Evolutionary conservation across 2,113 vertebrate species (phyloP).

Genomic region (Sphaerodactylus townsendi): DNA sequence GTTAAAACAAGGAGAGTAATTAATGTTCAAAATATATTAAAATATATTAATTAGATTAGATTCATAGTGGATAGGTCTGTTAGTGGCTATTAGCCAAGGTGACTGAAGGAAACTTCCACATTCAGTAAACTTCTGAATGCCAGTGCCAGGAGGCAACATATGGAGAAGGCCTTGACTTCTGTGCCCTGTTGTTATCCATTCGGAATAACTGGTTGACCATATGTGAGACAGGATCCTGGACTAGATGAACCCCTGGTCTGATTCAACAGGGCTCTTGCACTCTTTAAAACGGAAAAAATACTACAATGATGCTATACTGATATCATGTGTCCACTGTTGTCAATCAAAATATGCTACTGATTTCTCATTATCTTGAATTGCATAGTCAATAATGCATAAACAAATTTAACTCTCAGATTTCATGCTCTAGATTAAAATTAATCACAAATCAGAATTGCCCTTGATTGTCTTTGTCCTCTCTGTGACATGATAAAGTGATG

Average conservation of each 20-base stretch:
- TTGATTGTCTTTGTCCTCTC: constrained; percentile 56
- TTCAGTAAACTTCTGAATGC: no score
- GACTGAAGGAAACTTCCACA: no score
- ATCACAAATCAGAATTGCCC: constrained; percentile 46
- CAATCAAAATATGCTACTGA: constrained; percentile 6
- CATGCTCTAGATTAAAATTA: constrained; percentile 45
- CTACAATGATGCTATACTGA: constrained; percentile 13
- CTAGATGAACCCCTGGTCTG: no score
- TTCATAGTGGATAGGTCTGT: no score
- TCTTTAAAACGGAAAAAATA: constrained; percentile 17
- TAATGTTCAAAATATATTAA: constrained; percentile 40
- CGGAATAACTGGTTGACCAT: no score
- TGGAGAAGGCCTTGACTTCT: no score
- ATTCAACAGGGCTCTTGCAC: no score
- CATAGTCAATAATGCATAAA: constrained; percentile 48
- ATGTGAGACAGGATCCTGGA: no score
- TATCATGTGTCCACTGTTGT: constrained; percentile 8
- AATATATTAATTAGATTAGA: neutral
- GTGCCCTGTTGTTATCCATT: no score
- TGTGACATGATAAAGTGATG: constrained; percentile 16
- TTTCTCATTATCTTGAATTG: constrained; percentile 37
- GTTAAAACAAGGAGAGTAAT: constrained; percentile 5
- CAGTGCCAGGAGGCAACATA: no score
- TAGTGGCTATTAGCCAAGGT: no score
- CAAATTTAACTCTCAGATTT: constrained; percentile 59